Evolutionary conservation across 2,888 invertebrate species (phyloP).

Genomic region (Platycheirus albimanus): DNA sequence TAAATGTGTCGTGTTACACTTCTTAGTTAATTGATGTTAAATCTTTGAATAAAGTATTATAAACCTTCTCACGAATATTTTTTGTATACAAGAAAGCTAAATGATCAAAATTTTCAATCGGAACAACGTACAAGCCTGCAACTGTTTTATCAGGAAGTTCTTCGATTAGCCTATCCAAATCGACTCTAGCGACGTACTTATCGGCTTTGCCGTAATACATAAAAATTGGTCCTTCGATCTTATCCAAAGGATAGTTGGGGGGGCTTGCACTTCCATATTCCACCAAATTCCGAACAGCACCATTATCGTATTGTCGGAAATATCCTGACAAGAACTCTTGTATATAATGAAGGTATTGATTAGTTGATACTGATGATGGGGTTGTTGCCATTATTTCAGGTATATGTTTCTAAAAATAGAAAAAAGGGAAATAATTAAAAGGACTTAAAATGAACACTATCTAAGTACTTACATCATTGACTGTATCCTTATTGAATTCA

Average conservation of each 20-base stretch:
- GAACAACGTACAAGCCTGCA: neutral
- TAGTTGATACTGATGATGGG: constrained; percentile 74
- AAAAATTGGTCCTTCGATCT: constrained; percentile 83
- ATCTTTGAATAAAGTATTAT: too few relatives aligned
- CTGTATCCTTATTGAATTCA: neutral
- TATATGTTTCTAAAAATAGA: neutral
- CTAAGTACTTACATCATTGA: neutral
- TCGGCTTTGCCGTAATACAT: constrained; percentile 84
- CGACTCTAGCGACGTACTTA: constrained; percentile 84
- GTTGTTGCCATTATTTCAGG: constrained; percentile 9
- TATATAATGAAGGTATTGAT: constrained; percentile 76
- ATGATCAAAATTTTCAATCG: neutral
- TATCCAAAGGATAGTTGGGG: constrained; percentile 82
- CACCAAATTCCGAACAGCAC: constrained; percentile 77
- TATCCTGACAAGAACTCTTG: constrained; percentile 75
- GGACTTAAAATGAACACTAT: neutral
- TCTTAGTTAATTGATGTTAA: too few relatives aligned
- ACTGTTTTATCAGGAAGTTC: constrained; percentile 77
- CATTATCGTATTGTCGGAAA: constrained; percentile 77
- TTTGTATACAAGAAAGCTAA: neutral
- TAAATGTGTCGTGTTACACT: too few relatives aligned
- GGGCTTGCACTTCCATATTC: constrained; percentile 81
- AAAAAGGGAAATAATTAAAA: neutral
- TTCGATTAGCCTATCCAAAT: constrained; percentile 83
- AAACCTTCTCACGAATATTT: neutral